Base-by-base conservation (phyloP, 1,140 invertebrate species). In the Contarinia nasturtii region DNA sequence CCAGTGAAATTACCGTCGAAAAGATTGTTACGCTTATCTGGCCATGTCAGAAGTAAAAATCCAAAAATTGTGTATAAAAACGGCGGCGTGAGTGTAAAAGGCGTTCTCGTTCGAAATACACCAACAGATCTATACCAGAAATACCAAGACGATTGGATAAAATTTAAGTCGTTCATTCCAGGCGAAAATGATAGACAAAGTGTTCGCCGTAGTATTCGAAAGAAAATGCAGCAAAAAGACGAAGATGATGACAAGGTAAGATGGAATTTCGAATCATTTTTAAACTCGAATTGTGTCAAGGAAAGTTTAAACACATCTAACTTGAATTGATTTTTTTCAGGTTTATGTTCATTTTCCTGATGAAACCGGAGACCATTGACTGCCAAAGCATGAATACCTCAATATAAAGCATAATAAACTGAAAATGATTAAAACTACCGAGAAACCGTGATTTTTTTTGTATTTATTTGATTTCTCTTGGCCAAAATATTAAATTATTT, bases 141-240 rank as follows among this genome's bases (percentile, higher is more conserved):
- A 50, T 86, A 84, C 56, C 72, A 79, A 55, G 66, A 72, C 37
- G 65, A 77, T 52, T 86, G 82, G 82, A 71, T 73, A n/a, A 73
- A 77, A 54, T 72, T 79, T 41, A 75, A 75, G 54, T 54, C 63
- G 2, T 71, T 75, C 57, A 68, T 83, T 33, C 81, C 80, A 4
- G 80, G 80, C 19, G 76, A 80, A 61, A 72, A 75, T 50, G 11
- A 41, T 1, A 69, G 71, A 49, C 55, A 67, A 1, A 70, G 74
- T 43, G 51, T 81, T 12, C 69, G 81, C 48, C 80, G 76, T 76
- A 62, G 68, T 42, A 61, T 75, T 12, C 64, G 75, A 45, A 68
- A 72, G 52, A 73, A 69, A 55, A 69, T 75, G 34, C 7, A 44
- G 12, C 22, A 12, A 11, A 21, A 33, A 41, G 12, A 33, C 7